phyloP scores from a whole-genome alignment of 2,888 invertebrate genomes.

The Diabrotica balteata region DNA sequence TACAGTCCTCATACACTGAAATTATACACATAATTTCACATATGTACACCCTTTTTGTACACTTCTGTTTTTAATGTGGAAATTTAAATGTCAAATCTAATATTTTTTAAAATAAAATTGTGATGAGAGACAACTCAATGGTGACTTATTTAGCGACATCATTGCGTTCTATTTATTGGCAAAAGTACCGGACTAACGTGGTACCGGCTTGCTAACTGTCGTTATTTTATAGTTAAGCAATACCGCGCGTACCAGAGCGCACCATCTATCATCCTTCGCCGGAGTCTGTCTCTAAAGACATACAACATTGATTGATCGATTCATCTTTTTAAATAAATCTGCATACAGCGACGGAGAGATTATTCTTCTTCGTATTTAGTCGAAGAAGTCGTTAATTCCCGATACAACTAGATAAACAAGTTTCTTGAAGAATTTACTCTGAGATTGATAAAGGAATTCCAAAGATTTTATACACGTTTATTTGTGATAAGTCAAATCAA shows the following conservation, averaged over 20 bases:
- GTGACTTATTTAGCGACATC: neutral
- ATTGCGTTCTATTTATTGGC: neutral
- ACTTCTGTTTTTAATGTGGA: no score
- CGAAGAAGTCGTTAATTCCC: slow-evolving; percentile 22
- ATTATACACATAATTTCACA: no score
- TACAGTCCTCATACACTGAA: no score
- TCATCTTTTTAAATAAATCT: slow-evolving; percentile 49
- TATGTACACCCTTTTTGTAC: no score
- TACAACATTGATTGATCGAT: slow-evolving; percentile 49
- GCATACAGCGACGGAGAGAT: slow-evolving; percentile 38
- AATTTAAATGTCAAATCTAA: no score
- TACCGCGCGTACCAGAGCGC: slow-evolving; percentile 43
- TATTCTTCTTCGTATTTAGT: slow-evolving; percentile 20
- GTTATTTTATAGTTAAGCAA: slow-evolving; percentile 43
- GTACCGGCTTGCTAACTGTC: slow-evolving; percentile 10
- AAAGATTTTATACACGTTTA: no score
- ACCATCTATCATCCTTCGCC: slow-evolving; percentile 47
- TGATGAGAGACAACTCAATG: no score
- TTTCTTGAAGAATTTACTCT: slow-evolving; percentile 1
- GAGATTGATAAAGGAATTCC: no score
- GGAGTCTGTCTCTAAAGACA: slow-evolving; percentile 41
- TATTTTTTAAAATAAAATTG: no score
- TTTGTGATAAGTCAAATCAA: no score
- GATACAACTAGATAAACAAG: slow-evolving; percentile 10
- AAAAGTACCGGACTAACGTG: neutral